Evolutionary conservation across 2,888 invertebrate species (phyloP).

Genomic region (Imbricaverruca yamaguchii): DNA sequence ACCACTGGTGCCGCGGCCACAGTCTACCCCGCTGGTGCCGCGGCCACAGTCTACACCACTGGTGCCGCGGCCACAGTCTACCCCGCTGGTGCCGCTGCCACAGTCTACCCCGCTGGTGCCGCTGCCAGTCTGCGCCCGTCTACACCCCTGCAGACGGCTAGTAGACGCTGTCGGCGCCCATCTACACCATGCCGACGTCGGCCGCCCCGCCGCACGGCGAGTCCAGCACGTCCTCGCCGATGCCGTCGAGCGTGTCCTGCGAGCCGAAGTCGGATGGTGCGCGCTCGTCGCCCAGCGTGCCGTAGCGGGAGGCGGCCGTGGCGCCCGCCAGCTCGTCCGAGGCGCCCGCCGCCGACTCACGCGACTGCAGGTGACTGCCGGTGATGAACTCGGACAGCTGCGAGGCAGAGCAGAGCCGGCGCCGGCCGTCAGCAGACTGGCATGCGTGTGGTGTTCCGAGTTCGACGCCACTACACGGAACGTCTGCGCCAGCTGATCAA

Average conservation of each 20-base stretch:
- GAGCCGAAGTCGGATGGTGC: conserved; percentile 1
- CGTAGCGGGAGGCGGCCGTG: background rate
- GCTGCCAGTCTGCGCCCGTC: no score
- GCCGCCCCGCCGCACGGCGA: background rate
- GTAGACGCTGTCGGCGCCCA: background rate
- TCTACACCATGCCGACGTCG: background rate
- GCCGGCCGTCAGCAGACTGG: no score
- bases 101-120: background rate
- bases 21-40: no score
- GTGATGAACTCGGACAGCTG: conserved; percentile 16
- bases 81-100: no score
- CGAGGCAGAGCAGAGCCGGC: no score
- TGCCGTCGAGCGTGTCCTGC: conserved; percentile 15
- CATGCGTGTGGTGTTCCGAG: no score
- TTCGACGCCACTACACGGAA: no score
- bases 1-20: no score
- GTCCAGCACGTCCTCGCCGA: background rate
- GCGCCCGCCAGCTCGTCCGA: background rate
- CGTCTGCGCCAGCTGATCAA: no score
- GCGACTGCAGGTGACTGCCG: background rate
- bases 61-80: no score
- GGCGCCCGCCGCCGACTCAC: background rate
- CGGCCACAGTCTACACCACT: no score
- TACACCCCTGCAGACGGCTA: no score
- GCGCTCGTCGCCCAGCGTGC: conserved; percentile 7